These are phyloP conservation scores for Jacana jacana DNA, from an alignment of 2,113 vertebrate species.

Conservation along the genomic window DNA sequence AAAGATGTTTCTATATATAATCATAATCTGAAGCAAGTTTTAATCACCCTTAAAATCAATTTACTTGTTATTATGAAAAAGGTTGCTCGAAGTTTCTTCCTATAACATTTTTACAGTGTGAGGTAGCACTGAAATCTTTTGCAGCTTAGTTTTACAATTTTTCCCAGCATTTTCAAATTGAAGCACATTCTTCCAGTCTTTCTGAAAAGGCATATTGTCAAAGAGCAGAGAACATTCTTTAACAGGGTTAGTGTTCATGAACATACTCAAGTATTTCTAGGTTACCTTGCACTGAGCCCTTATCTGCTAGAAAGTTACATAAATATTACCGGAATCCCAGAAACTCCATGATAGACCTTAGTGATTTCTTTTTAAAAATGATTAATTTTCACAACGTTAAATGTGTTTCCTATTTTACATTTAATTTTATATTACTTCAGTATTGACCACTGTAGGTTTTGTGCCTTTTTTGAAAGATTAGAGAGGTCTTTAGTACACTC, in stretches of 20 bases:
- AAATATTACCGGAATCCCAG: background rate
- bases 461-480: background rate
- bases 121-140: background rate
- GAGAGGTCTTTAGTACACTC: background rate
- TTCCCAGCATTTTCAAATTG: background rate
- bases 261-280: background rate
- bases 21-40: background rate
- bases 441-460: background rate
- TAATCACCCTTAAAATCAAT: background rate
- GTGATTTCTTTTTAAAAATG: background rate
- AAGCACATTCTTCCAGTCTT: background rate
- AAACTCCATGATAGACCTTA: background rate
- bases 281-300: background rate
- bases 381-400: background rate
- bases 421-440: background rate
- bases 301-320: background rate
- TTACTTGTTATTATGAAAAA: background rate
- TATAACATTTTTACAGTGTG: background rate
- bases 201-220: background rate
- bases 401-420: background rate
- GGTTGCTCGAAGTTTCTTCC: background rate
- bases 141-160: background rate
- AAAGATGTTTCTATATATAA: background rate
- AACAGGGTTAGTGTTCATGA: background rate
- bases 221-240: background rate